Base-by-base conservation (phyloP, 1,140 invertebrate genomes). In the Cataglyphis hispanica region DNA sequence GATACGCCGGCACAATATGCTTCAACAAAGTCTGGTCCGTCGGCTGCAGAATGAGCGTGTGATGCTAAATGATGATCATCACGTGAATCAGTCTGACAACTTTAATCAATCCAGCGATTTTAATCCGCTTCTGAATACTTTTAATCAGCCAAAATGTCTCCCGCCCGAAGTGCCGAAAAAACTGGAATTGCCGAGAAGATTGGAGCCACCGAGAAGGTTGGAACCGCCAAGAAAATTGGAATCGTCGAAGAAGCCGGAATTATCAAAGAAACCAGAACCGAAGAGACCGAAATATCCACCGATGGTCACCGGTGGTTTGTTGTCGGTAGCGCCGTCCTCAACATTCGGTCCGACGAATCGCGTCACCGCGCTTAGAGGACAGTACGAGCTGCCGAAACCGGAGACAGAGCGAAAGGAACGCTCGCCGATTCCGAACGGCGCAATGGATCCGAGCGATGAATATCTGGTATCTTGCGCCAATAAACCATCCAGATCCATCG, bases 391-490 rank as follows among this genome's bases (percentile, higher is more conserved):
- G 16, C 84, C 89, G 0, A 43, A 37, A 43, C 3, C 67, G 10
- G 87, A 27, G 46, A 37, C 67, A 4, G 22, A 84, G 3, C 66
- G 85, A 13, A 90, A 91, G 31, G 86, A 91, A 77, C 84, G 86
- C 2, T 87, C 91, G 2, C 85, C 91, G 1, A 40, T 91, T 19
- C 67, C 86, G 0, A 94, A 88, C 22, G 92, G 78, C 80, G 81
- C 91, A 0, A 89, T 93, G 25, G 94, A 95, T 46, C 93, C 93
- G 7, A 95, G 94, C 64, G 94, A 95, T 63, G 93, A 95, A n/a
- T 95, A 95, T 37, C 70, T 95, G 0, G 93, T 94, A 76, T 92
- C 87, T 0, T 95, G 93, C 66, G 92, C 94, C 7, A 91, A 77
- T 40, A 92, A 91, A 80, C 92, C 93, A 0, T 93, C 90, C 25